Percentiles rank a stretch among this genome's conserved stretches.
phyloP scores from a whole-genome alignment of 2,888 invertebrate species.

The Uropetala carovei region DNA sequence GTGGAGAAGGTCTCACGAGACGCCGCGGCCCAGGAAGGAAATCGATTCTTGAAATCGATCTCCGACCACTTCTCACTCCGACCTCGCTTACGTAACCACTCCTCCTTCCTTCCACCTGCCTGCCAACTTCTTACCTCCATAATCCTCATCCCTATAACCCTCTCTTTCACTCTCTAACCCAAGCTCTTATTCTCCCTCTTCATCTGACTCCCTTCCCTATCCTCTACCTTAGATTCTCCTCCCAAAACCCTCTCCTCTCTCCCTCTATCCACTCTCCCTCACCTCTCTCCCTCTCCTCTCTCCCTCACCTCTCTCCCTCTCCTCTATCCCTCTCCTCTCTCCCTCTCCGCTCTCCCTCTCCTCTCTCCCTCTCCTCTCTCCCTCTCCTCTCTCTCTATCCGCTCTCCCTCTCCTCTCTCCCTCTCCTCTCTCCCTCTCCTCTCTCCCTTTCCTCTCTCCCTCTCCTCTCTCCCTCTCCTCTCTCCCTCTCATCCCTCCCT shows the following conservation, averaged over 20 bases:
- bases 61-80: conserved; percentile 41
- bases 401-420: neutral
- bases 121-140: neutral
- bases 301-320: too few relatives aligned
- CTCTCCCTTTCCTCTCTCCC: neutral
- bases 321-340: neutral
- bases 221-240: neutral
- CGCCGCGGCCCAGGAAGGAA: conserved; percentile 29
- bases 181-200: too few relatives aligned
- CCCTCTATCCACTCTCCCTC: neutral
- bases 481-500: too few relatives aligned
- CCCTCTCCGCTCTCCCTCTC: neutral
- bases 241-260: too few relatives aligned
- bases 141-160: neutral
- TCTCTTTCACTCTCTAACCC: neutral
- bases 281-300: neutral
- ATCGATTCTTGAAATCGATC: conserved; percentile 44
- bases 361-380: neutral
- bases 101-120: conserved; percentile 22
- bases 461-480: neutral
- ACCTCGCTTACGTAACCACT: conserved; percentile 47
- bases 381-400: neutral
- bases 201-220: neutral
- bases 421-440: neutral
- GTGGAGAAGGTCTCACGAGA: neutral